Evolutionary conservation across 1,140 invertebrate species (phyloP).

Genomic region (Drosophila miranda): DNA sequence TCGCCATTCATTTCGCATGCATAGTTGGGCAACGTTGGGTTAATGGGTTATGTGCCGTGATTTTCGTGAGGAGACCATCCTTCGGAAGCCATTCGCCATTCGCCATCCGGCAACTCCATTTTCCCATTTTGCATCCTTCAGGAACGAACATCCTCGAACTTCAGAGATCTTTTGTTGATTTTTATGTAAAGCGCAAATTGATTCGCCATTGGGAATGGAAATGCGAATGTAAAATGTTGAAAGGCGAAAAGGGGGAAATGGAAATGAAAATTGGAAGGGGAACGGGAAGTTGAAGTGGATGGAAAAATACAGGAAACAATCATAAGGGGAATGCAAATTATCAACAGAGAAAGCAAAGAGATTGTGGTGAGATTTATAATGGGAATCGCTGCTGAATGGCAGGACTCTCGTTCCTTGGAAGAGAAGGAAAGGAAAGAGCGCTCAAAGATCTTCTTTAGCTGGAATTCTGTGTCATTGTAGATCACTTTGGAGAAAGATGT

Average conservation of each 20-base stretch:
- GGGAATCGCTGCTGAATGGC: no score
- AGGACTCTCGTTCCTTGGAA: no score
- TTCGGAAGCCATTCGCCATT: background rate
- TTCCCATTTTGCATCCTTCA: conserved; percentile 12
- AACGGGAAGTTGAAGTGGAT: background rate
- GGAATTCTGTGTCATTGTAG: no score
- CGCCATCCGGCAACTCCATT: background rate
- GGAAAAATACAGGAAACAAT: background rate
- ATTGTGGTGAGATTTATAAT: no score
- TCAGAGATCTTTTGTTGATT: conserved; percentile 58
- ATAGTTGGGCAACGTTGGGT: conserved; percentile 63
- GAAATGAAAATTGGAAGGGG: background rate
- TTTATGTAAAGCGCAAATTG: conserved; percentile 73
- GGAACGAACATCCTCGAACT: conserved; percentile 14
- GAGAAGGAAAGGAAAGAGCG: no score
- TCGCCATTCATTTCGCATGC: conserved; percentile 37
- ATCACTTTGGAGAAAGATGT: no score
- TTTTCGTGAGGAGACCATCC: conserved; percentile 44
- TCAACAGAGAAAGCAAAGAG: background rate
- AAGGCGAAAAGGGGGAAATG: conserved; percentile 5
- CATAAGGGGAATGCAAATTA: conserved; percentile 2
- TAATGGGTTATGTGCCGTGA: conserved; percentile 77
- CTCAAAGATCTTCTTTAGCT: no score
- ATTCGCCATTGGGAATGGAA: conserved; percentile 61
- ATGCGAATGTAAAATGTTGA: conserved; percentile 1